phyloP scores from a whole-genome alignment of 2,113 vertebrate species.

The Pelodiscus sinensis region DNA sequence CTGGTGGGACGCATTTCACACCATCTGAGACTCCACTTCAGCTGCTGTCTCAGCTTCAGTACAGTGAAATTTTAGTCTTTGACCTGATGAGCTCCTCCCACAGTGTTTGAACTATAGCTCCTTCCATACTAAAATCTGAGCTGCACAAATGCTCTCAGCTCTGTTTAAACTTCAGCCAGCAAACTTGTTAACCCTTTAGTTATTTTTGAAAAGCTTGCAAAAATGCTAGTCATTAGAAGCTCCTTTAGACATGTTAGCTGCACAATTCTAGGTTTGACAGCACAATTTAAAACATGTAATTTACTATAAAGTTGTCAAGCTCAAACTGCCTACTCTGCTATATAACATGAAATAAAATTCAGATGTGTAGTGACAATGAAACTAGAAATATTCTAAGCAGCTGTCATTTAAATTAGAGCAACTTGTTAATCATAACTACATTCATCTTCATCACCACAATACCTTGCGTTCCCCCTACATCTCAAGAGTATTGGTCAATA shows the following conservation, averaged over 20 bases:
- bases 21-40: neutral
- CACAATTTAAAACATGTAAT: neutral
- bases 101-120: neutral
- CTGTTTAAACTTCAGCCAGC: neutral
- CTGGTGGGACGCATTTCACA: neutral
- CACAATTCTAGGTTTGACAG: neutral
- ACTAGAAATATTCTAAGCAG: neutral
- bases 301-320: neutral
- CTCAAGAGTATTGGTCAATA: neutral
- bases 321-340: neutral
- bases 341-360: neutral
- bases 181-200: neutral
- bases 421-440: neutral
- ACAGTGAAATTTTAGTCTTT: neutral
- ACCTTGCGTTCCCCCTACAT: neutral
- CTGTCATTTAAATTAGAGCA: neutral
- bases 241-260: neutral
- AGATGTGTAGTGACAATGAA: neutral
- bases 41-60: neutral
- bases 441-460: neutral
- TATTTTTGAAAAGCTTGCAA: neutral
- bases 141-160: neutral
- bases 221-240: neutral
- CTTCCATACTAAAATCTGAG: neutral
- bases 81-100: neutral